Evolutionary conservation across 2,888 invertebrate genomes (phyloP).

Genomic region (Heliconius ethilla): DNA sequence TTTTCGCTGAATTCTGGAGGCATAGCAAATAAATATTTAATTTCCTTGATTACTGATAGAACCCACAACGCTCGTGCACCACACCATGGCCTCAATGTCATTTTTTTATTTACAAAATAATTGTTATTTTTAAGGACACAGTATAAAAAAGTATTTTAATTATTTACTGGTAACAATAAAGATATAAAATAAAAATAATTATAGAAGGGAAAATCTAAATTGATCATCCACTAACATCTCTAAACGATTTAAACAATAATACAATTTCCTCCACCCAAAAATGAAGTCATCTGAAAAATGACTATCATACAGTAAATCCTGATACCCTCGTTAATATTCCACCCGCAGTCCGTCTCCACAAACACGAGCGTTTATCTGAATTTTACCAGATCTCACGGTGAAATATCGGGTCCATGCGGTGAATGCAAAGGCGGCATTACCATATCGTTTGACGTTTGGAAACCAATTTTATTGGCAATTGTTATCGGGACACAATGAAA

Average conservation of each 20-base stretch:
- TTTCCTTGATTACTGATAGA: background rate
- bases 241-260: background rate
- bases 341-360: slow-evolving; percentile 52
- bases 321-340: slow-evolving; percentile 35
- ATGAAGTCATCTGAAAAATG: slow-evolving; percentile 29
- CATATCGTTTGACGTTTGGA: slow-evolving; percentile 77
- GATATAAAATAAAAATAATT: too few species aligned
- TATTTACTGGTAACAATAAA: too few species aligned
- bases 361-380: slow-evolving; percentile 64
- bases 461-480: slow-evolving; percentile 75
- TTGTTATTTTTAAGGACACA: too few species aligned
- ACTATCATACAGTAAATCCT: slow-evolving; percentile 23
- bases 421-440: slow-evolving; percentile 75
- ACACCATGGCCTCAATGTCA: background rate
- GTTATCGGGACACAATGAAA: slow-evolving; percentile 70
- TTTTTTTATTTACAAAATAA: too few species aligned
- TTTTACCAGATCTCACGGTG: slow-evolving; percentile 72
- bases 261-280: slow-evolving; percentile 11
- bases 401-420: slow-evolving; percentile 71
- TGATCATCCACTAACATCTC: background rate
- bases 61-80: background rate
- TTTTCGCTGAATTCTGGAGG: background rate
- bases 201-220: too few species aligned
- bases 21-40: background rate
- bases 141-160: too few species aligned